Evolutionary conservation across 2,797 vertebrate species (phyloP), one percentile per base, ranked within the genome.

Genomic region (Phoebastria nigripes): DNA sequence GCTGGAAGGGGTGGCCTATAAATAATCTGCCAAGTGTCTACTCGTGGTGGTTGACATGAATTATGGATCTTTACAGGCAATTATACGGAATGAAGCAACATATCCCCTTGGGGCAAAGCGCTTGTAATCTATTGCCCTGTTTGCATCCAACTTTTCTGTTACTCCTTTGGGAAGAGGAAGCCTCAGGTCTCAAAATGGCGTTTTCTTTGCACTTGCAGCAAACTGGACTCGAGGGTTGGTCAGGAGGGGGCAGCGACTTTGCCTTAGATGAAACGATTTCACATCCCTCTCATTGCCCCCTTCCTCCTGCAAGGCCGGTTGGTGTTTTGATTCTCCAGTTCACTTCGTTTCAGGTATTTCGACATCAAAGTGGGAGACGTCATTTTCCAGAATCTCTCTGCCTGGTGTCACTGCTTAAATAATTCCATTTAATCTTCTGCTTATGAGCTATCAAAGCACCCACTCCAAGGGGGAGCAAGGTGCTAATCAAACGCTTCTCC

Each of bases 401-500:
- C 82, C 88, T 96, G 91, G 87, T 94, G 88, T 93, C 83, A 29
- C 95, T 44, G 74, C 96, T 95, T 97, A 69, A 97, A 97, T 97
- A 97, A 97, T 97, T 97, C 96, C 66, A 44, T 97, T 97, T 97
- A 56, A 97, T 96, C 96, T 97, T 80, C 95, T 42, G 89, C 94
- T 97, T 82, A 56, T 51, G 91, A 94, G 93, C 92, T 96, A 95
- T 97, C 97, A 97, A 97, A 97, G 96, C 96, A 73, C 95, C 95
- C 92, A 95, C 94, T 97, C 89, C 42, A 37, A 94, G 92, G 91
- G 92, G 95, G 96, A 97, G 93, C 67, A 74, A 96, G 95, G 97
- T 97, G 96, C 96, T 97, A 97, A 97, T 97, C 96, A 97, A 95
- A 97, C 5, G 85, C 90, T 96, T 96, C 89, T 97, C 96, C 94